phyloP scores from a whole-genome alignment of 2,113 vertebrate genomes.

The Azemiops feae region DNA sequence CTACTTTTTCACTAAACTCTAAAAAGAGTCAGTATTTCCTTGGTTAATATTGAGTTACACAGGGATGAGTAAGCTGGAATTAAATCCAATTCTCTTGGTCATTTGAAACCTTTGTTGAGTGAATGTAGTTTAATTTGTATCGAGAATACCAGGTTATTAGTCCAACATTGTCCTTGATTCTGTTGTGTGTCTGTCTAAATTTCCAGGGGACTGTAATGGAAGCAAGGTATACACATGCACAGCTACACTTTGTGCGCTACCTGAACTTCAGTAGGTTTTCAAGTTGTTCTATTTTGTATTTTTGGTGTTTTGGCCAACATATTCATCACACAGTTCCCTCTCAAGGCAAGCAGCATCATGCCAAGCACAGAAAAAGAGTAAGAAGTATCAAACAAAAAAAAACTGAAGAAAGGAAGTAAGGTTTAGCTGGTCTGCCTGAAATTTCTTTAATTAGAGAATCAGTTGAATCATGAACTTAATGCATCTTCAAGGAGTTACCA shows the following conservation, averaged over 20 bases:
- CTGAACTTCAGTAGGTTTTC: background rate
- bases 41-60: background rate
- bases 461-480: background rate
- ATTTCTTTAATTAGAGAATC: background rate
- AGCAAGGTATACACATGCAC: background rate
- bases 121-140: background rate
- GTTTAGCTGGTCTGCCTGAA: background rate
- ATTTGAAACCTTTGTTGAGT: background rate
- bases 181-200: background rate
- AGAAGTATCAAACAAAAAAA: background rate
- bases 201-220: background rate
- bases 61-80: background rate
- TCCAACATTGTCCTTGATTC: background rate
- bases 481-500: background rate
- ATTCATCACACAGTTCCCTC: background rate
- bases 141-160: background rate
- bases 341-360: background rate
- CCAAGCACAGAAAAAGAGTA: background rate
- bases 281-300: background rate
- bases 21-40: background rate
- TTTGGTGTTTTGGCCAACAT: background rate
- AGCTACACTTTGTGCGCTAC: background rate
- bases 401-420: background rate
- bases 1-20: background rate
- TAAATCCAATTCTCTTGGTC: background rate